Base-by-base conservation (phyloP, 2,797 vertebrate species). In the Denticeps clupeoides region DNA sequence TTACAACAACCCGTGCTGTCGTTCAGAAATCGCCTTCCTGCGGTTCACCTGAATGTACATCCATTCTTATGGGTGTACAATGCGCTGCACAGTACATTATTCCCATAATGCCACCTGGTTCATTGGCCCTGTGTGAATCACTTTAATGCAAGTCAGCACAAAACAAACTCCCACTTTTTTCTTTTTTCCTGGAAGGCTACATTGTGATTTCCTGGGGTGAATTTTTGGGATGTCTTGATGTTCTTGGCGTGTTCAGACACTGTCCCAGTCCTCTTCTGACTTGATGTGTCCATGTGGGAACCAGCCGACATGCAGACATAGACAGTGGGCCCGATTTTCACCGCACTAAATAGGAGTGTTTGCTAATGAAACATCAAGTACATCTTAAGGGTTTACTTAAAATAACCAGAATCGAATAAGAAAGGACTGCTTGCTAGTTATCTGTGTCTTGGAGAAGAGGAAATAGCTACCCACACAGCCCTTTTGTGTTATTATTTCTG, bases 151-250 rank as follows among this genome's bases (percentile, higher is more conserved):
- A 68, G 80, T 75, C 67, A 41, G 51, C 47, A 74, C 77, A 74
- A 53, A 70, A 71, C 57, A 46, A 32, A 27, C 18, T 32, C 47
- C 51, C 59, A 43, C 27, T 47, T 48, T n/a, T n/a, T n/a, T n/a
- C n/a, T 33, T 59, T 70, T 47, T 51, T 53, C 28, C 62, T 60
- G 27, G 56, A 63, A 69, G 50, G 58, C 66, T 42, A 48, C 53
- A 62, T 57, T 72, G 65, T 69, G 45, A 69, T 75, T 70, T 64
- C 63, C 51, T 49, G 38, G 35, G 62, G 63, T 68, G 70, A 73
- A 79, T 76, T 64, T 75, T 67, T 67, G 54, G 67, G 67, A 80
- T 78, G 75, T 69, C 24, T 53, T 59, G 61, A 67, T 69, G 69
- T 75, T 49, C 21, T 19, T 35, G 64, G 60, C 84, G 73, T 69